Percentiles rank a stretch among this genome's conserved stretches.
These are phyloP conservation scores for Thecocarcelia acutangulata DNA, from an alignment of 2,888 invertebrate genomes.

Conservation along the genomic window DNA sequence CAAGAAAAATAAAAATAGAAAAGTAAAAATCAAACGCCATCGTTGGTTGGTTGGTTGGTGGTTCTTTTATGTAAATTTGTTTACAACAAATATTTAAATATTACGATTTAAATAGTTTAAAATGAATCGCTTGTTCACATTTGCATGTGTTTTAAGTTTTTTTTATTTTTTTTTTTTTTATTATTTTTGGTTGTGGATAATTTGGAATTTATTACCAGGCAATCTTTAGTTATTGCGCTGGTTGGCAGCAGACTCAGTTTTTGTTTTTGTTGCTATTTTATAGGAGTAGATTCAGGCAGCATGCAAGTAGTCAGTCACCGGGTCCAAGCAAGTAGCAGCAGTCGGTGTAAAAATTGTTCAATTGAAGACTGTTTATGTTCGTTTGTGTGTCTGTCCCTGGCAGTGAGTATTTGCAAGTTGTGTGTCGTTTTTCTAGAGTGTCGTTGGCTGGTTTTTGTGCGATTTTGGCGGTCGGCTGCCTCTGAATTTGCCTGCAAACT, in stretches of 20 bases:
- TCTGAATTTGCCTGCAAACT: constrained; percentile 54
- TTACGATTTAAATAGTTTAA: constrained; percentile 63
- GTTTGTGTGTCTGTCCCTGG: neutral
- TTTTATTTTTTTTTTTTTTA: constrained; percentile 9
- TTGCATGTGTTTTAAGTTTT: constrained; percentile 42
- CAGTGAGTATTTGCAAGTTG: constrained; percentile 18
- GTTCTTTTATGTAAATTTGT: constrained; percentile 63
- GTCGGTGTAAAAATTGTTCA: constrained; percentile 49
- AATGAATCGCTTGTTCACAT: constrained; percentile 47
- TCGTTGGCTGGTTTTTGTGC: constrained; percentile 41
- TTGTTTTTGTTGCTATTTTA: neutral
- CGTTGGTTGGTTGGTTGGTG: no score
- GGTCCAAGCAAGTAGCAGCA: constrained; percentile 60
- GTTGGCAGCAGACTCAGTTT: constrained; percentile 35
- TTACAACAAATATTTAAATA: constrained; percentile 69
- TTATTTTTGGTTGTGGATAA: constrained; percentile 63
- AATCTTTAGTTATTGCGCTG: constrained; percentile 35
- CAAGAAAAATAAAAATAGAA: neutral
- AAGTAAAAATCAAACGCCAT: constrained; percentile 15
- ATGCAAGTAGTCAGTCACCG: constrained; percentile 40
- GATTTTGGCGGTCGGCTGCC: constrained; percentile 52
- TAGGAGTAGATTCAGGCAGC: constrained; percentile 1
- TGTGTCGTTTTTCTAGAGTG: constrained; percentile 22
- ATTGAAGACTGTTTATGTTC: constrained; percentile 43
- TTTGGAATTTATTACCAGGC: constrained; percentile 68